Conservation (phyloP, 2,888 invertebrate genomes). For the Athalia cordata region DNA sequence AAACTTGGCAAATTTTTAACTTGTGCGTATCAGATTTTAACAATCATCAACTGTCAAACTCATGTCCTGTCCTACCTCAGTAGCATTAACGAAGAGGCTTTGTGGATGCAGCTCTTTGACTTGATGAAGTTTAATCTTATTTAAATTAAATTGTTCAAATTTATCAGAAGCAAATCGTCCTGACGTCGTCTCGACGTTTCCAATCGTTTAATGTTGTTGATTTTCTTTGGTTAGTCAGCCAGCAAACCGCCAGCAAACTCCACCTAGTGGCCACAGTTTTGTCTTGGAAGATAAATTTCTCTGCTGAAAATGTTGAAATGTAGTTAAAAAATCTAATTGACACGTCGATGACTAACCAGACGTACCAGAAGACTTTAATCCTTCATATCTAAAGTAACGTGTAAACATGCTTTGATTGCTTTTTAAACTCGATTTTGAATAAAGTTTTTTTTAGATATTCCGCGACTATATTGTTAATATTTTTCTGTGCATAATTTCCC, state of each 20-base stretch:
- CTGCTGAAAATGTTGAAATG: no score
- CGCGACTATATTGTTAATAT: not conserved
- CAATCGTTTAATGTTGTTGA: no score
- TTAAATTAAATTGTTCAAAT: no score
- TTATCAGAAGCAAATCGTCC: no score
- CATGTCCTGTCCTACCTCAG: not conserved
- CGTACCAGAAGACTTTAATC: conserved; percentile 4
- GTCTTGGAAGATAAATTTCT: no score
- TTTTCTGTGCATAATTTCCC: not conserved
- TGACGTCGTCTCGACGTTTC: no score
- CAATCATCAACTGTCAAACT: conserved; percentile 14
- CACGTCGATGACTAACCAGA: conserved; percentile 18
- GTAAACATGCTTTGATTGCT: conserved; percentile 17
- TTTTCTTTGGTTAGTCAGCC: no score
- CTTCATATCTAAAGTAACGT: not conserved
- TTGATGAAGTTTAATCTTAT: no score
- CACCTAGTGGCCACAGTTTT: no score
- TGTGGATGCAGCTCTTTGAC: not conserved
- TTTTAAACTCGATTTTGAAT: no score
- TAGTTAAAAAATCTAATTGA: conserved; percentile 35
- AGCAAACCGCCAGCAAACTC: no score
- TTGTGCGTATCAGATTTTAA: conserved; percentile 9
- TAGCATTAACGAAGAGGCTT: not conserved
- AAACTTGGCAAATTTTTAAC: not conserved
- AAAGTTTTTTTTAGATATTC: not conserved